Evolutionary conservation across 2,113 vertebrate genomes (phyloP), one percentile per base, ranked within the genome.

Genomic region (Brevimyrus niger): DNA sequence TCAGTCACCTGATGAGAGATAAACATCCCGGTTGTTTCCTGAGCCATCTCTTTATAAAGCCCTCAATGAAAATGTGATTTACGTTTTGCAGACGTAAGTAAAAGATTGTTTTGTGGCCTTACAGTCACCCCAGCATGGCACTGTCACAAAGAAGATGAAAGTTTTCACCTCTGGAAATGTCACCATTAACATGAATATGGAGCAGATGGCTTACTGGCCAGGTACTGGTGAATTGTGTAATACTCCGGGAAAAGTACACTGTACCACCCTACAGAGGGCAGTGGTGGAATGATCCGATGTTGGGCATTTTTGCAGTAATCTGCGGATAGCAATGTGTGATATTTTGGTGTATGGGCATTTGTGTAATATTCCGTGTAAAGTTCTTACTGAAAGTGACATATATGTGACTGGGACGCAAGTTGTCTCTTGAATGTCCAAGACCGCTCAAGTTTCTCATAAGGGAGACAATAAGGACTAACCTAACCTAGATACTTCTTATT

Each of bases 131-230:
- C 95, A 94, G 89, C 85, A 65, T 89, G 94, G 92, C 47, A 89
- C 92, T 42, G 76, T 48, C n/a, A 44, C 91, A 13, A 95, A 96
- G 91, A 91, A 93, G 87, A 91, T 95, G 88, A 93, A 93, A 0
- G 3, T 95, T 21, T 95, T 96, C 91, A 93, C 93, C 3, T 95
- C 92, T 92, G 95, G 94, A 91, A 82, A 89, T 0, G 91, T 91
- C 2, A 89, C 94, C 53, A 91, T 96, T 92, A 91, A 92, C 4
- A 92, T 89, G 80, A 92, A 15, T 31, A 6, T 94, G 51, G 91
- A 95, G 87, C 94, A 69, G 87, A 89, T 1, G 10, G 94, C 85
- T 53, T 96, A 91, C 50, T 82, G 90, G 10, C 89, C 91, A 93
- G 95, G 95, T 96, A 51, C 23, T 15, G 84, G 47, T 35, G 84